These are phyloP conservation scores for Gobio occitaniae DNA, from an alignment of 2,797 vertebrate species.

Conservation along the genomic window DNA sequence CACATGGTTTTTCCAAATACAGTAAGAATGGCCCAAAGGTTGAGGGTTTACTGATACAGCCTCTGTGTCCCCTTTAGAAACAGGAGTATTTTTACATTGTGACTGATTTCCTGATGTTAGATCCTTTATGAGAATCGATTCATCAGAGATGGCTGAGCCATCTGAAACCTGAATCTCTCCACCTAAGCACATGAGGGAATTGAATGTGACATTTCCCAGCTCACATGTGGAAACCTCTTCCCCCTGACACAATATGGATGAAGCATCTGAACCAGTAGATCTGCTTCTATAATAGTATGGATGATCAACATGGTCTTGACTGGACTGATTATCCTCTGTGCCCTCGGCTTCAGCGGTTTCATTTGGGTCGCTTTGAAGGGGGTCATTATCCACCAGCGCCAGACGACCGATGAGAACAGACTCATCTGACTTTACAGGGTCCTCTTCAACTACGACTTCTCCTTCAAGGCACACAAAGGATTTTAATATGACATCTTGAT, in stretches of 20 bases:
- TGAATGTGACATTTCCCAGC: conserved; percentile 58
- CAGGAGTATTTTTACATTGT: conserved; percentile 8
- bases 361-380: not conserved
- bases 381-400: conserved; percentile 15
- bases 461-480: conserved; percentile 36
- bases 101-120: conserved; percentile 23
- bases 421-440: conserved; percentile 57
- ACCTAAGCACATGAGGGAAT: conserved; percentile 63
- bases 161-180: conserved; percentile 70
- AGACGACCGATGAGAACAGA: conserved; percentile 62
- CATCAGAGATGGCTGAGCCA: conserved; percentile 55
- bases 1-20: conserved; percentile 1
- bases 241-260: not conserved
- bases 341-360: not conserved
- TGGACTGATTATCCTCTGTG: conserved; percentile 6
- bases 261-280: not conserved
- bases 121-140: conserved; percentile 60
- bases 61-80: conserved; percentile 5
- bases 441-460: conserved; percentile 65
- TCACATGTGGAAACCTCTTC: conserved; percentile 55
- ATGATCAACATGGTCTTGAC: conserved; percentile 25
- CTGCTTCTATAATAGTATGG: conserved; percentile 8
- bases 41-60: conserved; percentile 26
- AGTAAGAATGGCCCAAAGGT: conserved; percentile 71
- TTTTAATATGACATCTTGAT: conserved; percentile 23